Percentiles rank a stretch among this genome's conserved stretches.
Evolutionary conservation across 2,113 vertebrate species (phyloP).

Genomic region (Brachirus orientalis): DNA sequence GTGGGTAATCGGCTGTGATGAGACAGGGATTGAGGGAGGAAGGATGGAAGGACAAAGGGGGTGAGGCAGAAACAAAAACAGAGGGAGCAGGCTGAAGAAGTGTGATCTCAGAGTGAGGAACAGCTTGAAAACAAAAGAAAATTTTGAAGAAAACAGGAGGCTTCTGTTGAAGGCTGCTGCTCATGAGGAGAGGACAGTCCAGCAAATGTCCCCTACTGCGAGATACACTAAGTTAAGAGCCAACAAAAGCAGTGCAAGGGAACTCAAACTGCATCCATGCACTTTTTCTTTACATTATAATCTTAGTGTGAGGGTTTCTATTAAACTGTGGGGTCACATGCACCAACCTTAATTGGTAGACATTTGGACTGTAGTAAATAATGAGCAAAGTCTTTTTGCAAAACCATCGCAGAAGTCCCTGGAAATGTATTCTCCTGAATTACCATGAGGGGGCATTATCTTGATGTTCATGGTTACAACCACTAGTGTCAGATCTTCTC

Average conservation of each 20-base stretch:
- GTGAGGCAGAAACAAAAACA: background rate
- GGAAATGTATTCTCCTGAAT: too few species aligned
- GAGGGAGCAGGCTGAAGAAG: background rate
- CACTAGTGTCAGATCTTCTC: too few species aligned
- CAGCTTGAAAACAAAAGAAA: slow-evolving; percentile 44
- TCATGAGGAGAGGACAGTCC: background rate
- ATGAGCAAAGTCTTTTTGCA: too few species aligned
- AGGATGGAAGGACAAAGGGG: background rate
- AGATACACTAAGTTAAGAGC: background rate
- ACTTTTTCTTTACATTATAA: too few species aligned
- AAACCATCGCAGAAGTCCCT: too few species aligned
- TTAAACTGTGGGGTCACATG: too few species aligned
- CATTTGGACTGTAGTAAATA: too few species aligned
- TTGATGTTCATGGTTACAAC: too few species aligned
- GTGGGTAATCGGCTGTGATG: background rate
- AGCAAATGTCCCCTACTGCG: background rate
- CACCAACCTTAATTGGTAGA: too few species aligned
- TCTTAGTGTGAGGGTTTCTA: too few species aligned
- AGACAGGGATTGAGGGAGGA: background rate
- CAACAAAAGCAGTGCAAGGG: slow-evolving; percentile 5
- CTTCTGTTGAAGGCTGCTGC: slow-evolving; percentile 9
- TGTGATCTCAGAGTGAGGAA: slow-evolving; percentile 20
- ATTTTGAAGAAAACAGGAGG: slow-evolving; percentile 31
- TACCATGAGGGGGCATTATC: too few species aligned
- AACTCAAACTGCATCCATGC: background rate